Percentiles rank a stretch among this genome's conserved stretches.
phyloP scores from a whole-genome alignment of 2,113 vertebrate genomes.

The Zosterops hypoxanthus region DNA sequence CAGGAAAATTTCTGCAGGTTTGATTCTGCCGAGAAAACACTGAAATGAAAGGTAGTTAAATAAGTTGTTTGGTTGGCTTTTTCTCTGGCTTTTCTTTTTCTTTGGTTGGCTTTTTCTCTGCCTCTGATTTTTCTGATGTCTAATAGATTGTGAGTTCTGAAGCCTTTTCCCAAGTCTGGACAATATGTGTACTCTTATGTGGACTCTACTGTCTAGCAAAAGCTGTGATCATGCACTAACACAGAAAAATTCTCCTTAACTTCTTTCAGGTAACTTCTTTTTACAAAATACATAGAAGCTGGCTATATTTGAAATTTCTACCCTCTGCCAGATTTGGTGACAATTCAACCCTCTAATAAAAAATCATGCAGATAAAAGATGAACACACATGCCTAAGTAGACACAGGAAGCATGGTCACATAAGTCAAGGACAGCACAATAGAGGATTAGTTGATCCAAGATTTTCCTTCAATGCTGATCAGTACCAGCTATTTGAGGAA shows the following conservation, averaged over 20 bases:
- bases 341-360: background rate
- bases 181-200: accelerated
- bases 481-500: background rate
- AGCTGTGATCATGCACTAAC: background rate
- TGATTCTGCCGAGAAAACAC: background rate
- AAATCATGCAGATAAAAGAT: background rate
- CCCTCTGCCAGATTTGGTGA: background rate
- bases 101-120: background rate
- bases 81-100: background rate
- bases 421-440: background rate
- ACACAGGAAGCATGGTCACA: background rate
- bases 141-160: background rate
- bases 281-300: background rate
- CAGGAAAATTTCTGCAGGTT: background rate
- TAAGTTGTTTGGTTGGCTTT: background rate
- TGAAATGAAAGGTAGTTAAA: background rate
- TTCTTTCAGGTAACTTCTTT: background rate
- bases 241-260: background rate
- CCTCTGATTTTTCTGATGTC: background rate
- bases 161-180: background rate
- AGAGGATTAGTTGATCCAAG: background rate
- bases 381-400: background rate
- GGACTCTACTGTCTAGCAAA: background rate
- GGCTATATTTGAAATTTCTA: background rate
- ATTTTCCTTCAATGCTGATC: background rate